Evolutionary conservation across 2,797 vertebrate genomes (phyloP).

Genomic region (Gephyroberyx darwinii): DNA sequence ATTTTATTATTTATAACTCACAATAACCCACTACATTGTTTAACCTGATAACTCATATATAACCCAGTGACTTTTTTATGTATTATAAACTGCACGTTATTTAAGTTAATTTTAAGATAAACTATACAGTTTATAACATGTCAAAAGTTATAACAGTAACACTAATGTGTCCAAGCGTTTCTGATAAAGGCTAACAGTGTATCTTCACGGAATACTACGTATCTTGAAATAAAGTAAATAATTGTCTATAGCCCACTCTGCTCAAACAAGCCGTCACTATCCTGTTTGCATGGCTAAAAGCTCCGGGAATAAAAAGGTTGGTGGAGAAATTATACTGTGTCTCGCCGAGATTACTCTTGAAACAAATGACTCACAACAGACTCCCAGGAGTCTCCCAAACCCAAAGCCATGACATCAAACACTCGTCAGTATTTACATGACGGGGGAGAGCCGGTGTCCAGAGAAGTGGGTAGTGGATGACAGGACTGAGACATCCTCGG

Average conservation of each 20-base stretch:
- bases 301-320: slow-evolving; percentile 42
- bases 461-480: slow-evolving; percentile 49
- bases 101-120: too few relatives aligned
- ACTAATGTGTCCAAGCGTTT: too few relatives aligned
- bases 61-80: too few relatives aligned
- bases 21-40: too few relatives aligned
- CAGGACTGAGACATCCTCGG: slow-evolving; percentile 27
- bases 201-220: too few relatives aligned
- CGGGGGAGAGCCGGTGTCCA: slow-evolving; percentile 49
- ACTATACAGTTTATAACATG: too few relatives aligned
- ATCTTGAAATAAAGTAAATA: slow-evolving; percentile 3
- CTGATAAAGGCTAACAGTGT: too few relatives aligned
- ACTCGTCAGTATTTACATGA: slow-evolving; percentile 66
- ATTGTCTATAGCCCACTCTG: not conserved
- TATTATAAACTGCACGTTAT: too few relatives aligned
- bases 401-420: slow-evolving; percentile 66
- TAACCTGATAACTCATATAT: too few relatives aligned
- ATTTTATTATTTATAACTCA: too few relatives aligned
- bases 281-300: slow-evolving; percentile 23
- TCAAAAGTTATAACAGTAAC: too few relatives aligned
- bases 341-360: slow-evolving; percentile 54
- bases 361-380: slow-evolving; percentile 66
- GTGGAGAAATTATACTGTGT: slow-evolving; percentile 56
- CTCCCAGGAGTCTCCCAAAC: slow-evolving; percentile 63
- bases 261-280: slow-evolving; percentile 21